Evolutionary conservation across 2,113 vertebrate genomes (phyloP).

Genomic region (Crypturellus undulatus): DNA sequence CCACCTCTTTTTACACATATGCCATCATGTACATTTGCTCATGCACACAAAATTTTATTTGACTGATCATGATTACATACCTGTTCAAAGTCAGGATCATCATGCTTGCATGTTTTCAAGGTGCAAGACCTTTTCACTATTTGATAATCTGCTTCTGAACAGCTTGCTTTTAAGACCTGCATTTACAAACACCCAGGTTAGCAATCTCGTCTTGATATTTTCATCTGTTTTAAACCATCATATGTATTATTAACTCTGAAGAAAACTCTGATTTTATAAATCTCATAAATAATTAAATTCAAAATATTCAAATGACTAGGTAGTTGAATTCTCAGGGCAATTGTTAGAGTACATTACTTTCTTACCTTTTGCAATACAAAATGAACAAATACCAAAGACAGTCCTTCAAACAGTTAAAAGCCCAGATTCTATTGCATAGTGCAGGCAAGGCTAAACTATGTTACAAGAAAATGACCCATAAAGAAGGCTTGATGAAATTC

Average conservation of each 20-base stretch:
- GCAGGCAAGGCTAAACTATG: background rate
- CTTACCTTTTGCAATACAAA: background rate
- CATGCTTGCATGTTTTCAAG: background rate
- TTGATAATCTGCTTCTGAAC: background rate
- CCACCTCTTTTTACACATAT: background rate
- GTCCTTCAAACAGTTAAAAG: background rate
- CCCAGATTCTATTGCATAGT: background rate
- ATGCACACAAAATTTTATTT: background rate
- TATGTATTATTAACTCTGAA: background rate
- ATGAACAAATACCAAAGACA: background rate
- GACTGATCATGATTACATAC: background rate
- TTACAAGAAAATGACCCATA: background rate
- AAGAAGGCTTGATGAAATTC: background rate
- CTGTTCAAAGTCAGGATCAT: conserved; percentile 43
- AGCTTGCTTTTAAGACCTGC: conserved; percentile 55
- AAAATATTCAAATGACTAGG: background rate
- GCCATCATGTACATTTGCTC: background rate
- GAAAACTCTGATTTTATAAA: background rate
- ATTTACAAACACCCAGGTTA: background rate
- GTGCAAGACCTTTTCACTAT: background rate
- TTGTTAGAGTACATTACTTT: background rate
- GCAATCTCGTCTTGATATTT: background rate
- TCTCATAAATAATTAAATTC: background rate
- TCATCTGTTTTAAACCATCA: background rate
- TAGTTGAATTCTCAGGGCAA: background rate